These are phyloP conservation scores for Periophthalmus magnuspinnatus DNA, from an alignment of 2,797 vertebrate species.

Conservation along the genomic window DNA sequence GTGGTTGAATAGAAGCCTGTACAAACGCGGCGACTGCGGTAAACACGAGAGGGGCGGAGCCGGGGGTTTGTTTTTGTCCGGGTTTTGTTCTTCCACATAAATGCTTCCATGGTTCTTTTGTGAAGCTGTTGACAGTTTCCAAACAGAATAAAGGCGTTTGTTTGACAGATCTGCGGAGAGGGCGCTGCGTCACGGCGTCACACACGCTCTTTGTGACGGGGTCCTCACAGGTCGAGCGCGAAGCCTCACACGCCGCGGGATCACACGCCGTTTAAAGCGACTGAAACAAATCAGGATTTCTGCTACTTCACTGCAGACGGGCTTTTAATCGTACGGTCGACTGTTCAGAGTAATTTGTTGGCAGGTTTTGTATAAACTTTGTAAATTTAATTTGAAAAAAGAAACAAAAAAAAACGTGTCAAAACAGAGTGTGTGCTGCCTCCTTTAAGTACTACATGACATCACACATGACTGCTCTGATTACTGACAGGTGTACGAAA, in stretches of 20 bases:
- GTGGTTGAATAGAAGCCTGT: neutral
- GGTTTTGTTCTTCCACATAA: slow-evolving; percentile 35
- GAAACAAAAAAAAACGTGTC: too few species aligned
- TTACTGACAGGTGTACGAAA: too few species aligned
- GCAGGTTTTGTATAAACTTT: too few species aligned
- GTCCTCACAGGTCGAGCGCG: slow-evolving; percentile 18
- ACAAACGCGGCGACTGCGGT: slow-evolving; percentile 11
- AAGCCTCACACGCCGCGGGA: neutral
- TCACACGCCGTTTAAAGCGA: neutral
- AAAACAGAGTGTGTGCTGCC: too few species aligned
- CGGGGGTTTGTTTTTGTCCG: too few species aligned
- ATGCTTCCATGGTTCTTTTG: slow-evolving; percentile 40
- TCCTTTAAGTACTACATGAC: too few species aligned
- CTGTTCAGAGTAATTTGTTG: too few species aligned
- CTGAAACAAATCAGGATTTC: too few species aligned
- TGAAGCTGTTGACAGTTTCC: slow-evolving; percentile 35
- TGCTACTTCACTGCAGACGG: too few species aligned
- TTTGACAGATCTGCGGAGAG: slow-evolving; percentile 30
- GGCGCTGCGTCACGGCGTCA: slow-evolving; percentile 12
- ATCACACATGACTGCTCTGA: too few species aligned
- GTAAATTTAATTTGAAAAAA: too few species aligned
- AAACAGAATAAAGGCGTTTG: slow-evolving; percentile 35
- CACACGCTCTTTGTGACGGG: slow-evolving; percentile 13
- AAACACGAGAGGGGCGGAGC: slow-evolving; percentile 16
- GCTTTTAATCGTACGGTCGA: too few species aligned